Percentiles rank a stretch among this genome's conserved stretches.
Evolutionary conservation across 2,888 invertebrate species (phyloP).

Genomic region (Podabrus alpinus): DNA sequence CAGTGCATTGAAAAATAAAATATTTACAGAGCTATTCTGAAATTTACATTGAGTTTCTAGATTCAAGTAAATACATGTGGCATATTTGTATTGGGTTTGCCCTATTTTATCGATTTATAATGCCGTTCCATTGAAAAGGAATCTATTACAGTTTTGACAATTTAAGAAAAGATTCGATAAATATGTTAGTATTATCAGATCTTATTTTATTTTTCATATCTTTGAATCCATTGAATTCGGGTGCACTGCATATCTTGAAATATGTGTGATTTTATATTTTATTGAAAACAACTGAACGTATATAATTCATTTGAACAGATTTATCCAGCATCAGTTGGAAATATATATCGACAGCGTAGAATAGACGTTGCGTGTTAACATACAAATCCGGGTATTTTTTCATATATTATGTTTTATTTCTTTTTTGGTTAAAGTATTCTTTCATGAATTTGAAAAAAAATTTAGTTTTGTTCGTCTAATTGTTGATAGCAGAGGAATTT

Average conservation of each 20-base stretch:
- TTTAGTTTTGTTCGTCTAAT: no score
- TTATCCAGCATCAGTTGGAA: background rate
- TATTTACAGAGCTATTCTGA: background rate
- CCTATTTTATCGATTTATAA: background rate
- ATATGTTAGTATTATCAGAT: background rate
- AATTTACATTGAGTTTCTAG: background rate
- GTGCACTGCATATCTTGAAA: background rate
- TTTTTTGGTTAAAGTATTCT: no score
- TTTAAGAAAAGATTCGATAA: background rate
- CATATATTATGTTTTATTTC: no score
- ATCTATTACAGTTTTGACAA: background rate
- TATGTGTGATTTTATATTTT: background rate
- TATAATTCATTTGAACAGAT: background rate
- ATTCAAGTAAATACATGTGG: background rate
- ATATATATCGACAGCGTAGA: background rate
- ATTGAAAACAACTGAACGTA: background rate
- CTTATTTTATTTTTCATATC: background rate
- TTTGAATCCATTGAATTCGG: background rate
- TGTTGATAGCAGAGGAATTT: no score
- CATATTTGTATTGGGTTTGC: background rate
- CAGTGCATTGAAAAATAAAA: background rate
- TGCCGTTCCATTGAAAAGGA: background rate
- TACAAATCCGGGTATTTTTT: no score
- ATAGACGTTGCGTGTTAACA: no score
- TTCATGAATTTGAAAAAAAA: no score